Base-by-base conservation (phyloP, 2,797 vertebrate species). In the Ibycter americanus region DNA sequence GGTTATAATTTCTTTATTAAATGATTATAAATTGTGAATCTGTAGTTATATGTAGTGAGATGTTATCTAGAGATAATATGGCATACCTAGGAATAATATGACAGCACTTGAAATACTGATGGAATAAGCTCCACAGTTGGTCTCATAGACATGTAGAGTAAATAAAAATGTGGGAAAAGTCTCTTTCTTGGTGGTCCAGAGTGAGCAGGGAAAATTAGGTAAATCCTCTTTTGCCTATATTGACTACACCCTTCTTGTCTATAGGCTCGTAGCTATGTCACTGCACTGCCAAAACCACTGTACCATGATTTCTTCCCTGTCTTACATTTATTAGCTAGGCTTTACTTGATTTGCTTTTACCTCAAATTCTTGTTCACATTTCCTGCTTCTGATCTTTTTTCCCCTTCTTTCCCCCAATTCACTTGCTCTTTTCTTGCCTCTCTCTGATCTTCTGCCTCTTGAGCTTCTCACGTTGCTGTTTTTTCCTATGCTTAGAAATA, bases 401-500 rank as follows among this genome's bases (percentile, higher is more conserved):
- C 0, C 5, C 1, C 2, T 6, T 3, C 10, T 32, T 52, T 7
- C 6, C 6, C 21, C 23, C 18, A 17, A 82, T 82, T 72, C 65
- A 25, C 47, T 87, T 90, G 46, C 42, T 89, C 78, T 82, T 95
- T 93, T 93, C 74, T 72, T 82, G 55, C 38, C 44, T 83, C 12
- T 58, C 80, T 96, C 84, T 96, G 84, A 91, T 95, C 78, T 84
- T 83, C 68, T 94, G 61, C 38, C 83, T 93, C 96, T 92, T 91
- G 52, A 93, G 68, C 46, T 83, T 89, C 65, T 74, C 20, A 21
- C 9, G 55, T 54, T 61, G 59, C 42, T 95, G 38, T 93, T 95
- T 96, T 95, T 93, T 51, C 32, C 49, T 68, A 51, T 67, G 74
- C 76, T 85, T 87, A 76, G 73, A 93, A 94, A 76, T 3, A 66